These are phyloP conservation scores for Scaptomyza tumidula DNA, from an alignment of 2,888 invertebrate genomes.

Conservation along the genomic window DNA sequence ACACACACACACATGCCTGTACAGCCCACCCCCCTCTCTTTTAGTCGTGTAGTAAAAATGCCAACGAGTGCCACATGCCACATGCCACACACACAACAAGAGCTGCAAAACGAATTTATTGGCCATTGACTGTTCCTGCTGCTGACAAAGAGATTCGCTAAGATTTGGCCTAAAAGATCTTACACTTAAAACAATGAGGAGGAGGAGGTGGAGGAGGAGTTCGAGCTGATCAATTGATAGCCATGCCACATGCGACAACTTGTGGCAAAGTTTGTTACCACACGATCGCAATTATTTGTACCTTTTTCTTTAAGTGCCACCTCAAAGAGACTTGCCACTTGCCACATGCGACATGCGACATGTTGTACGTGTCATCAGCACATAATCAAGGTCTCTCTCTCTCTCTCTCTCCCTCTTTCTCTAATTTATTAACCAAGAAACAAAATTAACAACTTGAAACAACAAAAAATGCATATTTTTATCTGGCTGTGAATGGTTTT, in stretches of 20 bases:
- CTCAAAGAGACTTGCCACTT: too few relatives aligned
- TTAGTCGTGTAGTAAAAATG: neutral
- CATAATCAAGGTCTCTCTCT: neutral
- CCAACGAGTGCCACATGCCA: constrained; percentile 39
- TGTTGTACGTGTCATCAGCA: neutral
- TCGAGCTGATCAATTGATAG: constrained; percentile 43
- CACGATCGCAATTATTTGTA: constrained; percentile 4
- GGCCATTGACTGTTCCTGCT: constrained; percentile 47
- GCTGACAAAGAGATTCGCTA: neutral
- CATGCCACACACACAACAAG: constrained; percentile 46
- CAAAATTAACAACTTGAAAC: too few relatives aligned
- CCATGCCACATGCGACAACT: constrained; percentile 22
- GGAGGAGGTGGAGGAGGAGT: neutral
- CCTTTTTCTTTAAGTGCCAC: neutral
- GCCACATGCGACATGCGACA: neutral
- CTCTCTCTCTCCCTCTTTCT: too few relatives aligned
- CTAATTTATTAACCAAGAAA: neutral
- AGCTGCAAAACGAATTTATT: constrained; percentile 48
- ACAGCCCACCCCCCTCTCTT: too few relatives aligned
- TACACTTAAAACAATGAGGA: constrained; percentile 15
- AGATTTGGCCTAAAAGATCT: constrained; percentile 19
- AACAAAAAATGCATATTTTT: neutral
- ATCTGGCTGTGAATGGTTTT: neutral
- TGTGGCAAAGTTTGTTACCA: constrained; percentile 3
- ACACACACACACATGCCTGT: too few relatives aligned